Conservation (phyloP, 2,888 invertebrate genomes). For the Lypha dubia region DNA sequence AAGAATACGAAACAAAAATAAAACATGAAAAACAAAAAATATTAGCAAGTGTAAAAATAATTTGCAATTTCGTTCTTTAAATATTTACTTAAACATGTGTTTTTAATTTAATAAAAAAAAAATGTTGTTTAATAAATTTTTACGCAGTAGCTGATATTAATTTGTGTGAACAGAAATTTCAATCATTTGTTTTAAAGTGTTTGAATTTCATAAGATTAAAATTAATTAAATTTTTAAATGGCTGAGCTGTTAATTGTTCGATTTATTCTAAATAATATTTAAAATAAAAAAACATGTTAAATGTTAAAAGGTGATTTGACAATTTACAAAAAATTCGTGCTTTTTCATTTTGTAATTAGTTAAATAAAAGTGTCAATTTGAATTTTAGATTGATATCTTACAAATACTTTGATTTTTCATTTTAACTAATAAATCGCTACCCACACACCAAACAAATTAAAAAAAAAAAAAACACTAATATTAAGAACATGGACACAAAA, state of each 20-base stretch:
- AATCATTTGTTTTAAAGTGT: not conserved
- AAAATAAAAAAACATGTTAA: not conserved
- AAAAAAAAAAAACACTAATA: too few relatives aligned
- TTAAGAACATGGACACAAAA: too few relatives aligned
- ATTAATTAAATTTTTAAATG: conserved; percentile 22
- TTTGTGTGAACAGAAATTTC: not conserved
- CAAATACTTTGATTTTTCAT: not conserved
- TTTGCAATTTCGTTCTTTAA: not conserved
- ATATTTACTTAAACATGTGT: conserved; percentile 28
- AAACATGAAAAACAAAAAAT: not conserved
- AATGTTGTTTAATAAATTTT: conserved; percentile 3
- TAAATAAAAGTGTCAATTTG: conserved; percentile 20
- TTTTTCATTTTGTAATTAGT: conserved; percentile 31
- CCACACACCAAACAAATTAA: not conserved
- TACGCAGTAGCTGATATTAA: not conserved
- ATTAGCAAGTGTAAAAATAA: conserved; percentile 6
- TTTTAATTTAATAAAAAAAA: conserved; percentile 42
- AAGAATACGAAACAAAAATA: not conserved
- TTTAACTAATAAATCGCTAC: not conserved
- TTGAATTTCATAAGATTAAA: conserved; percentile 1
- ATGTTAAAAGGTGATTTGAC: conserved; percentile 4
- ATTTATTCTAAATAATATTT: not conserved
- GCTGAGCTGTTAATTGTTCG: conserved; percentile 13
- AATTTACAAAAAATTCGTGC: not conserved
- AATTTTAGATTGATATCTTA: not conserved